Base-by-base conservation (phyloP, 2,113 vertebrate species). In the Ceyx margarethae region DNA sequence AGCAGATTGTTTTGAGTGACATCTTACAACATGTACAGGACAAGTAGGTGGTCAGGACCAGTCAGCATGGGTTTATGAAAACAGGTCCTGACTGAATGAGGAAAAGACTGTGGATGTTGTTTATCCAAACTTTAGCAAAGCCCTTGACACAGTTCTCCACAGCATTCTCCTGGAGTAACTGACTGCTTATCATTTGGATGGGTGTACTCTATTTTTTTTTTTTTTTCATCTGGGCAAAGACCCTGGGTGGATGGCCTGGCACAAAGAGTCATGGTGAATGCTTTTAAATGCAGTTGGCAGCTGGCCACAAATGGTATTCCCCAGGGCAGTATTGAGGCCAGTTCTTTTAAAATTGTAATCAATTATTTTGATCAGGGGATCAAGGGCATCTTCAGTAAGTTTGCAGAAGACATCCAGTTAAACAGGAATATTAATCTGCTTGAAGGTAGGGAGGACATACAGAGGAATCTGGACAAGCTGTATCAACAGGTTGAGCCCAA, bases 351-450 rank as follows among this genome's bases (percentile, higher is more conserved):
- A 33, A 19, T 35, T 13, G n/a, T 71, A 56, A 5, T 33, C 11
- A 7, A 28, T 21, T 6, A 58, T 11, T 17, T 48, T n/a, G 18
- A 16, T 2, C 5, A 76, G 11, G 9, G 20, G 5, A n/a, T 81
- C 0, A 0, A 85, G 21, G 18, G 7, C 7, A n/a, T 5, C 5
- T 45, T 85, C 33, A 25, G 25, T 42, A 17, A 65, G 4, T 58
- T 58, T 60, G 15, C 6, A 60, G 11, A 21, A 5, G 4, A 67
- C 35, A 62, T 4, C 16, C 51, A 23, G 12, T 2, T 46, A 20
- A 5, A 3, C 2, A 25, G 10, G 16, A 66, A 2, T 33, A 3
- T 43, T 56, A 25, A 48, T 22, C 46, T 48, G 46, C 46, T 48
- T 48, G 46, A 22, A 50, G 48, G 48, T 50, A 50, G 23, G 48